Conservation (phyloP, 2,888 invertebrate species). For the Clostera curtula region DNA sequence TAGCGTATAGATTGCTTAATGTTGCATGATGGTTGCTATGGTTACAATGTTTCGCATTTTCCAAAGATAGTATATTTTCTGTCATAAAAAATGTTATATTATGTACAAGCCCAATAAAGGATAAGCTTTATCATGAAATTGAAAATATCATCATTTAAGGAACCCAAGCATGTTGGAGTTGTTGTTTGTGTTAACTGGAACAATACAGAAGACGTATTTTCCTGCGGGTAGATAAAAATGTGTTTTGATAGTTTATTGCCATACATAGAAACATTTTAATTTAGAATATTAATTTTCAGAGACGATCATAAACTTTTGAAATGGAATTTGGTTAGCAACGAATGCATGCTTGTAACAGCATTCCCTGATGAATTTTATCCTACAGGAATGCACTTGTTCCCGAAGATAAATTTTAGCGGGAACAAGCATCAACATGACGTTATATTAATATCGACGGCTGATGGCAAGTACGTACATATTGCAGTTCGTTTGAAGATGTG, state of each 20-base stretch:
- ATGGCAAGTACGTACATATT: slow-evolving; percentile 79
- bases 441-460: slow-evolving; percentile 89
- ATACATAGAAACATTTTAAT: too few species aligned
- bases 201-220: slow-evolving; percentile 93
- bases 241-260: slow-evolving; percentile 1
- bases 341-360: slow-evolving; percentile 84
- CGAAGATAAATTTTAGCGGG: slow-evolving; percentile 75
- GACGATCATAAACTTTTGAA: slow-evolving; percentile 93
- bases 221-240: slow-evolving; percentile 82
- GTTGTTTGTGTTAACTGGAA: slow-evolving; percentile 95
- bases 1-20: too few species aligned
- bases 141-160: slow-evolving; percentile 85
- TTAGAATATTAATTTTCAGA: slow-evolving; percentile 60
- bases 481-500: not conserved
- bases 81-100: too few species aligned
- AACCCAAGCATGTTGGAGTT: slow-evolving; percentile 84
- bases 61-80: too few species aligned
- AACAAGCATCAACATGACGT: slow-evolving; percentile 82
- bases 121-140: too few species aligned
- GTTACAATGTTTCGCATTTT: too few species aligned
- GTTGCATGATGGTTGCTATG: too few species aligned
- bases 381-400: slow-evolving; percentile 92
- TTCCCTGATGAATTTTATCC: slow-evolving; percentile 90
- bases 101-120: too few species aligned
- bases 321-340: slow-evolving; percentile 90